Base-by-base conservation (phyloP, 2,888 invertebrate genomes). In the Myopa testacea region DNA sequence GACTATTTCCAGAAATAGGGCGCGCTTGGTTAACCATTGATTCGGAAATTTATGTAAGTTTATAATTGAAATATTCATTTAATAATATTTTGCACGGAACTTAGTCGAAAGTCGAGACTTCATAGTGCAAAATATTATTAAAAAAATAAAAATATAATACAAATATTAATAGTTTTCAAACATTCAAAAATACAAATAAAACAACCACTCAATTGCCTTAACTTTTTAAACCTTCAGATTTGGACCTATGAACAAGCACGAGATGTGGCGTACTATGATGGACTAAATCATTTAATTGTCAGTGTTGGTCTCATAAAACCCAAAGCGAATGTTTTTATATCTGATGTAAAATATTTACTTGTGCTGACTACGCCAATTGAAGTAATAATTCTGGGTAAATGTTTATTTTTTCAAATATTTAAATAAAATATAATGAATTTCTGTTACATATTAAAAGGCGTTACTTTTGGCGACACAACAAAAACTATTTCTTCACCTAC, bases 1-100 rank as follows among this genome's bases (percentile, higher is more conserved):
- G 99, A 4, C 91, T 99, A 10, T 98, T 99, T 90, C 95, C 98
- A 78, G 98, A 97, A 89, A 98, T 99, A 82, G 95, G 95, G 76
- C 92, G 99, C 86, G 98, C 98, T 0, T 99, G 98, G 98, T 91
- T 99, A 76, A 96, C 98, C 6, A 96, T 99, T 83, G 99, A 99
- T 88, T 98, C 97, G 84, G 98, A 98, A 90, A 95, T 99, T 83
- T 99, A 98, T 91, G 93, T 98, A 55, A 82, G 82, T 73, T 37
- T 60, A 3, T 8, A 67, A 45, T 45, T 3, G 45, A 45, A 45
- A 45, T 45, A 26, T 26, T 26, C 26, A 2, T 26, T 1, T 26
- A 26, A 26, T 26, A 26, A 26, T 26, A 26, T 26, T 26, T 26
- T 26, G 26, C 26, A 26, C 26, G 26, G 26, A 26, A 26, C 26